Base-by-base conservation (phyloP, 2,797 vertebrate genomes). In the Acridotheres tristis region DNA sequence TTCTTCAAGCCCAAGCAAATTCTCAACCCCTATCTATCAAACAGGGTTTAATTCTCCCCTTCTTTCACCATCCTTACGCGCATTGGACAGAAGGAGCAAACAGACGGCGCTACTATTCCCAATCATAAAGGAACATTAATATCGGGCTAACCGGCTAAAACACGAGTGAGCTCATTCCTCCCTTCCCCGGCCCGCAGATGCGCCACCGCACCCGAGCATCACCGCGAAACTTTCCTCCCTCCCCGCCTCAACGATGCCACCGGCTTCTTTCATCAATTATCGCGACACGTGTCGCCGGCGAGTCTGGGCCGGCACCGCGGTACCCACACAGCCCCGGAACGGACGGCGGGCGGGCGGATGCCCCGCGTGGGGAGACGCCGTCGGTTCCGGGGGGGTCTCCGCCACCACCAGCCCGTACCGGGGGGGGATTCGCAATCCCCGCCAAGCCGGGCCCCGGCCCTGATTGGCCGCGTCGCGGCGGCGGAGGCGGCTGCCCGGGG, bases 401-500 rank as follows among this genome's bases (percentile, higher is more conserved):
- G 58, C 58, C 72, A 34, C 23, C 48, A 66, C 38, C 67, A 59
- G 69, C 57, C 72, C 67, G 61, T 69, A 82, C 47, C 84, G 48
- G 71, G 88, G 79, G 96, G 93, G 87, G 95, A 97, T 98, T 98
- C 93, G 97, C 97, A 98, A 97, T 97, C 97, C 98, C 97, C 98
- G 97, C 97, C 98, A 97, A 97, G 97, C 96, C 97, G 94, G 96
- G 92, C 78, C 97, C 93, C 96, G 95, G 97, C 97, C 96, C 97
- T 98, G 97, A 98, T 98, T 98, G 98, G 98, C 97, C 97, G 96
- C 97, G 96, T 96, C 94, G 97, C 54, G 61, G 85, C 92, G 65
- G 89, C 92, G 83, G 90, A 78, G 92, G 90, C 81, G 54, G 83
- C 75, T 65, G 86, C 69, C 85, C 72, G 47, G 78, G 78, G 78